These are phyloP conservation scores for Patella ulyssiponensis DNA, from an alignment of 2,888 invertebrate genomes.

Conservation along the genomic window DNA sequence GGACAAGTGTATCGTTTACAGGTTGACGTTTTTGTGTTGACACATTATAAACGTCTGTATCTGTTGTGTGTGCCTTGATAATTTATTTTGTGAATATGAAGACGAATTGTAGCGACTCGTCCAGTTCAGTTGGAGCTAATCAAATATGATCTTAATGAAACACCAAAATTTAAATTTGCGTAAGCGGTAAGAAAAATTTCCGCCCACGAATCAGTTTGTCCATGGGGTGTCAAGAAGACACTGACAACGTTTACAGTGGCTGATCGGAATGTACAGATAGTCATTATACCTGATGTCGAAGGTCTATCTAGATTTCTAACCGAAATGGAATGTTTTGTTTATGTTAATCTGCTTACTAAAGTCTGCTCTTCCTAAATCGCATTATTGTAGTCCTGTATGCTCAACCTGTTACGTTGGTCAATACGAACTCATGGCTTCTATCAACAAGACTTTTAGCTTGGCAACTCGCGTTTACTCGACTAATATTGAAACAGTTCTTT, in stretches of 20 bases:
- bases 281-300: constrained; percentile 9
- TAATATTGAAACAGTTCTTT: constrained; percentile 23
- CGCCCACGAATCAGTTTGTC: constrained; percentile 8
- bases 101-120: constrained; percentile 2
- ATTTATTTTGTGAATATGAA: constrained; percentile 8
- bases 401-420: constrained; percentile 18
- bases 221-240: constrained; percentile 1
- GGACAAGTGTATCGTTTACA: background rate
- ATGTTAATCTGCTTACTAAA: constrained; percentile 28
- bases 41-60: background rate
- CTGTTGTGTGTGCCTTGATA: background rate
- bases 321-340: constrained; percentile 27
- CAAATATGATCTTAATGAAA: constrained; percentile 7
- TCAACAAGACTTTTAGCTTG: constrained; percentile 25
- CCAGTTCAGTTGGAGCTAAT: constrained; percentile 8
- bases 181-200: constrained; percentile 4
- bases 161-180: constrained; percentile 7
- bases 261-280: background rate
- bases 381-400: constrained; percentile 26
- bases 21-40: background rate
- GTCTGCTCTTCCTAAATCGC: constrained; percentile 23
- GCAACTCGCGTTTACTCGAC: constrained; percentile 21
- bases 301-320: constrained; percentile 24
- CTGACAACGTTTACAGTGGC: background rate
- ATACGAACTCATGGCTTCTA: constrained; percentile 15